Percentiles rank a stretch among this genome's conserved stretches.
Conservation (phyloP, 2,888 invertebrate species). For the Nemotelus nigrinus region DNA sequence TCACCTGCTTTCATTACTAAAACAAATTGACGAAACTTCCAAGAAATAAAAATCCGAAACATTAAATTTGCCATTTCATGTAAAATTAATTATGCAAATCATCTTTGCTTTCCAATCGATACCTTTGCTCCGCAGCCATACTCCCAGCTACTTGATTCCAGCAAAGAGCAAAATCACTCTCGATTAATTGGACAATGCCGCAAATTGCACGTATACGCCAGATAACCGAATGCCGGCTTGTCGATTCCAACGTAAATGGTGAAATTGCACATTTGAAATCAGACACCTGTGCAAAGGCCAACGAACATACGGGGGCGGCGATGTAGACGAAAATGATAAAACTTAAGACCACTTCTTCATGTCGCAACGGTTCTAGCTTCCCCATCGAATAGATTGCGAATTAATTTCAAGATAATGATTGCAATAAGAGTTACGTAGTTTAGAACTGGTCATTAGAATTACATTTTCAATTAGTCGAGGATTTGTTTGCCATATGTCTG, state of each 20-base stretch:
- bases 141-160: neutral
- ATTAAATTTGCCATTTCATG: too few species aligned
- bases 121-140: too few species aligned
- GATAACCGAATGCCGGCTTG: neutral
- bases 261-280: slow-evolving; percentile 17
- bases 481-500: too few species aligned
- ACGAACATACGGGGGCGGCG: neutral
- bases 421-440: neutral
- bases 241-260: neutral
- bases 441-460: too few species aligned
- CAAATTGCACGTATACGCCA: slow-evolving; percentile 12
- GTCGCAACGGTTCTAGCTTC: neutral
- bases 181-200: slow-evolving; percentile 36
- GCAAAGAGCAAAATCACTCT: slow-evolving; percentile 28
- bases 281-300: slow-evolving; percentile 28
- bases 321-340: too few species aligned
- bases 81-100: too few species aligned
- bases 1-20: too few species aligned
- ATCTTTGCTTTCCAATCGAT: too few species aligned
- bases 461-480: too few species aligned
- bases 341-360: too few species aligned
- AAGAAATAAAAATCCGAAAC: too few species aligned
- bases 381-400: neutral
- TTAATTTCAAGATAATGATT: neutral
- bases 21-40: too few species aligned